Conservation (phyloP, 2,113 vertebrate species). For the Bucco capensis region DNA sequence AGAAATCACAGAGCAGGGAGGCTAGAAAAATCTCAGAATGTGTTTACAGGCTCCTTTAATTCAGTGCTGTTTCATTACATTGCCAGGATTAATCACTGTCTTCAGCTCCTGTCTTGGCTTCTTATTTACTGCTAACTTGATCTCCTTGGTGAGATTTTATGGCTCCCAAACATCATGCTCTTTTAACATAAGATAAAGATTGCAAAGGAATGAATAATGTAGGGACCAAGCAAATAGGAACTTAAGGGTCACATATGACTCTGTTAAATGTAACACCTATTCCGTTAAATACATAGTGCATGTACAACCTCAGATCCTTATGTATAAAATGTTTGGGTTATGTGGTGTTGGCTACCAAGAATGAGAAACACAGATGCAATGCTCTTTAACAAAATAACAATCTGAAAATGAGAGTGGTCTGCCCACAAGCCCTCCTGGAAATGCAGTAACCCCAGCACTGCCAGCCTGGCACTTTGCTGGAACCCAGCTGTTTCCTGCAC, state of each 20-base stretch:
- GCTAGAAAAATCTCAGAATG: background rate
- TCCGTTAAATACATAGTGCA: background rate
- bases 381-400: background rate
- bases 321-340: background rate
- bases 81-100: conserved; percentile 42
- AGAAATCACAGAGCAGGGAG: background rate
- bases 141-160: conserved; percentile 31
- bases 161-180: background rate
- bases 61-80: conserved; percentile 1
- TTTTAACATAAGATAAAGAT: conserved; percentile 6
- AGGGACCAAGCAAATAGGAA: background rate
- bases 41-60: conserved; percentile 24
- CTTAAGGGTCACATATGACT: background rate
- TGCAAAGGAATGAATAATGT: conserved; percentile 3
- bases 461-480: background rate
- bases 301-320: background rate
- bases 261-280: background rate
- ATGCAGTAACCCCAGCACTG: background rate
- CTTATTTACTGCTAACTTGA: conserved; percentile 45
- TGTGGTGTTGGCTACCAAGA: background rate
- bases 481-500: background rate
- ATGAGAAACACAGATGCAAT: background rate
- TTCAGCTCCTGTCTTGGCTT: conserved; percentile 14
- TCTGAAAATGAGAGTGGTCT: background rate
- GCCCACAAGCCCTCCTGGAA: background rate